Evolutionary conservation across 1,140 invertebrate genomes (phyloP).

Genomic region (Rhopalosiphum maidis): DNA sequence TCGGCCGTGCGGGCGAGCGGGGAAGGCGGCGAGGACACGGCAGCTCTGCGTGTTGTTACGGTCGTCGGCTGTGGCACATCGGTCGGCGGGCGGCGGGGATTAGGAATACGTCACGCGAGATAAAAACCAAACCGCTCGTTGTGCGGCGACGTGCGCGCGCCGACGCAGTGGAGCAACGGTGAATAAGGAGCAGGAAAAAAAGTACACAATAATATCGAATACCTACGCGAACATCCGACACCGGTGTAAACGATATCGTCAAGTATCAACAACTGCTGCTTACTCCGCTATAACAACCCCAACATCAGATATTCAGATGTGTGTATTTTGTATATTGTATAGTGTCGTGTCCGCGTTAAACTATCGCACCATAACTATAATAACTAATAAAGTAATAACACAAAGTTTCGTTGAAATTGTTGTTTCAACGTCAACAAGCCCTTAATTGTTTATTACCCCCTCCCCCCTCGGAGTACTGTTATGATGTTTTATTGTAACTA

Average conservation of each 20-base stretch:
- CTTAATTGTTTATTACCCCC: background rate
- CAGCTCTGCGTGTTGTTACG: constrained; percentile 15
- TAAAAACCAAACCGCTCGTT: constrained; percentile 39
- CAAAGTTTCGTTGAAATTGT: background rate
- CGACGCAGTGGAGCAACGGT: constrained; percentile 25
- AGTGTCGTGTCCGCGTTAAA: background rate
- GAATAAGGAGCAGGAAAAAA: constrained; percentile 4
- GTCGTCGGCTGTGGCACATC: background rate
- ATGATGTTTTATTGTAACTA: background rate
- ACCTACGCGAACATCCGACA: background rate
- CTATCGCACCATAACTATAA: background rate
- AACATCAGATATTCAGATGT: background rate
- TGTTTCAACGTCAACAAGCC: background rate
- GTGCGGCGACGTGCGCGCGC: background rate
- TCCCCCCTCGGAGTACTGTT: background rate
- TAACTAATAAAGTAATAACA: background rate
- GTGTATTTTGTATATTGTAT: background rate
- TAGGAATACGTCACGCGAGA: constrained; percentile 51
- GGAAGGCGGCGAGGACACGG: background rate
- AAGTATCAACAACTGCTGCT: background rate
- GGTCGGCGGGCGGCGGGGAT: background rate
- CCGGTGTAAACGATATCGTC: background rate
- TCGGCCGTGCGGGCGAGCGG: background rate
- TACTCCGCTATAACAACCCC: background rate
- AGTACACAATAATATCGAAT: background rate